phyloP scores from a whole-genome alignment of 2,797 vertebrate species.

The Myotis vivesi region DNA sequence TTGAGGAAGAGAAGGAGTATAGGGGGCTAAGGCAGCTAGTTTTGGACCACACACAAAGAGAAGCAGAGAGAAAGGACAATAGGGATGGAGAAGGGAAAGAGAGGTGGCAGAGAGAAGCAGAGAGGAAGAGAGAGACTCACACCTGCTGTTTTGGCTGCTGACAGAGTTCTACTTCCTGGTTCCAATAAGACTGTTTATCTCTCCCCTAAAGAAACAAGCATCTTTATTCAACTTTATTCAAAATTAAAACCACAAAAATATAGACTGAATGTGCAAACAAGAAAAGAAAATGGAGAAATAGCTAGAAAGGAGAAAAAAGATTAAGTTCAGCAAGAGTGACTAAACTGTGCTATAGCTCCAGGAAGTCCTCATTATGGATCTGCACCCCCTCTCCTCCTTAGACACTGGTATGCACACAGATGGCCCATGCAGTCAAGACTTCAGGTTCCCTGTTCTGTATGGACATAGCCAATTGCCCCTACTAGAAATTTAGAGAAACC shows the following conservation, averaged over 20 bases:
- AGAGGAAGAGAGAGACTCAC: not conserved
- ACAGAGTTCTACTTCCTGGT: not conserved
- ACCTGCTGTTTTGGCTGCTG: not conserved
- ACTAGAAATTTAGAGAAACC: not conserved
- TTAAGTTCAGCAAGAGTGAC: not conserved
- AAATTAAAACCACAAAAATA: constrained; percentile 21
- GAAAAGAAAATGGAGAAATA: not conserved
- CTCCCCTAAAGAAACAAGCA: not conserved
- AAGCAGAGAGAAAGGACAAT: constrained; percentile 9
- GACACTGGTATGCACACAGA: not conserved
- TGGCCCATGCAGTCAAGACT: no score
- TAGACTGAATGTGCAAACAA: constrained; percentile 12
- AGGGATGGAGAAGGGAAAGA: not conserved
- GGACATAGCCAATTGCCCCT: not conserved
- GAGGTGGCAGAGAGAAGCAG: not conserved
- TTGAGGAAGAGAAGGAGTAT: not conserved
- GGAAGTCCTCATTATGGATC: not conserved
- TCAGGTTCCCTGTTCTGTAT: not conserved
- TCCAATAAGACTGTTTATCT: not conserved
- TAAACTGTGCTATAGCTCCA: not conserved
- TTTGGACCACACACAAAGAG: not conserved
- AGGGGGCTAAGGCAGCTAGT: not conserved
- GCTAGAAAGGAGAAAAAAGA: not conserved
- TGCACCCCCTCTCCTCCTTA: not conserved
- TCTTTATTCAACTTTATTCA: constrained; percentile 3